phyloP scores from a whole-genome alignment of 2,113 vertebrate genomes.

The Stegastes partitus region DNA sequence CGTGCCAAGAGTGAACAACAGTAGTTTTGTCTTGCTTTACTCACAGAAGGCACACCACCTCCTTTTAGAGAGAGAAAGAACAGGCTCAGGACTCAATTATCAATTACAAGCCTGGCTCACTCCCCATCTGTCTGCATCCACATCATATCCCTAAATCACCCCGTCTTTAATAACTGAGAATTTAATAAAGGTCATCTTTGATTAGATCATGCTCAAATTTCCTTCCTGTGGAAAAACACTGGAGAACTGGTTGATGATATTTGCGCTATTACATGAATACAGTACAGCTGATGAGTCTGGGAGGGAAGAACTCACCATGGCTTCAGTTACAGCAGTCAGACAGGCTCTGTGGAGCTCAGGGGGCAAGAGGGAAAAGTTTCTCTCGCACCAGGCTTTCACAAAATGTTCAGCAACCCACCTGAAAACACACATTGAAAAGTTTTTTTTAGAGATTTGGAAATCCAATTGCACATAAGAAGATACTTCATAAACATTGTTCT shows the following conservation, averaged over 20 bases:
- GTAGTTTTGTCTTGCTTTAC: conserved; percentile 16
- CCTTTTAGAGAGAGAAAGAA: conserved; percentile 35
- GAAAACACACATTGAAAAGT: conserved; percentile 40
- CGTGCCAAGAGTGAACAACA: conserved; percentile 41
- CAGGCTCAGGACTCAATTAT: conserved; percentile 50
- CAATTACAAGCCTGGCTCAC: conserved; percentile 50
- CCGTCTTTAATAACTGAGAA: conserved; percentile 67
- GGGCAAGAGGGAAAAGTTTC: conserved; percentile 91
- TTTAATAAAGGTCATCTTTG: conserved; percentile 68
- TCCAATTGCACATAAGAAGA: too few species aligned
- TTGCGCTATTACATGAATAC: conserved; percentile 19
- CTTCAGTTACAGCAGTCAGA: conserved; percentile 86
- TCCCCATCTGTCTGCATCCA: conserved; percentile 45
- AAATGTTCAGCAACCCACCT: conserved; percentile 94
- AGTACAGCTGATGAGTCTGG: background rate
- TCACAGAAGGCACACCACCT: background rate
- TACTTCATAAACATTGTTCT: too few species aligned
- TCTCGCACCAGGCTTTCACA: conserved; percentile 93
- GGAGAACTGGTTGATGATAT: conserved; percentile 39
- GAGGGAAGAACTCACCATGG: conserved; percentile 87
- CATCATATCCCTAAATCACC: conserved; percentile 52
- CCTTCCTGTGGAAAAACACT: conserved; percentile 73
- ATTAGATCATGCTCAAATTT: conserved; percentile 68
- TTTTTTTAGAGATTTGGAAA: too few species aligned
- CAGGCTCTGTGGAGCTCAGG: conserved; percentile 91